phyloP scores from a whole-genome alignment of 2,113 vertebrate genomes.

The Oryzias javanicus region DNA sequence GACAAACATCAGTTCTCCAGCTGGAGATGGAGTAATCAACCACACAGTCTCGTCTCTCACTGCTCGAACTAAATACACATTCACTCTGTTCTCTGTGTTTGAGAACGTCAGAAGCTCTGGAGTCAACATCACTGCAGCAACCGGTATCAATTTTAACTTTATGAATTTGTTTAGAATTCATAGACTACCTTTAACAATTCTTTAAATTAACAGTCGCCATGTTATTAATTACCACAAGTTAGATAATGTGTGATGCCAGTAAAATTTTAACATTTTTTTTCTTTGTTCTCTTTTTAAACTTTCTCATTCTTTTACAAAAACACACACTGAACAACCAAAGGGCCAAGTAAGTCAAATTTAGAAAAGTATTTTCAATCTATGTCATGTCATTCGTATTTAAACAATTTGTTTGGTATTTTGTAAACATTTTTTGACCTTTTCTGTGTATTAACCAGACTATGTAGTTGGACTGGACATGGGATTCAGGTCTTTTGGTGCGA shows the following conservation, averaged over 20 bases:
- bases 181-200: too few species aligned
- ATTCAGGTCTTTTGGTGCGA: background rate
- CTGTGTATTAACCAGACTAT: conserved; percentile 22
- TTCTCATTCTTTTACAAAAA: background rate
- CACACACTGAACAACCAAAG: background rate
- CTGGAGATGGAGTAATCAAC: conserved; percentile 7
- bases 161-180: too few species aligned
- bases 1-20: conserved; percentile 12
- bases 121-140: conserved; percentile 5
- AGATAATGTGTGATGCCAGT: too few species aligned
- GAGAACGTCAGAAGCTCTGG: conserved; percentile 20
- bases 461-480: conserved; percentile 13
- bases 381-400: background rate
- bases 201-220: too few species aligned
- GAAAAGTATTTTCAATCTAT: background rate
- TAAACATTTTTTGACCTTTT: background rate
- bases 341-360: background rate
- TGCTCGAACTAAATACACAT: conserved; percentile 30
- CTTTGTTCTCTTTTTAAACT: background rate
- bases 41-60: conserved; percentile 29
- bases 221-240: too few species aligned
- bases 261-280: background rate
- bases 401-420: too few species aligned
- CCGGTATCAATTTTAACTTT: conserved; percentile 15
- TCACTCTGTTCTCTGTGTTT: conserved; percentile 41